Evolutionary conservation across 2,797 vertebrate genomes (phyloP), one percentile per base, ranked within the genome.

Genomic region (Tenualosa thibaudeaui): DNA sequence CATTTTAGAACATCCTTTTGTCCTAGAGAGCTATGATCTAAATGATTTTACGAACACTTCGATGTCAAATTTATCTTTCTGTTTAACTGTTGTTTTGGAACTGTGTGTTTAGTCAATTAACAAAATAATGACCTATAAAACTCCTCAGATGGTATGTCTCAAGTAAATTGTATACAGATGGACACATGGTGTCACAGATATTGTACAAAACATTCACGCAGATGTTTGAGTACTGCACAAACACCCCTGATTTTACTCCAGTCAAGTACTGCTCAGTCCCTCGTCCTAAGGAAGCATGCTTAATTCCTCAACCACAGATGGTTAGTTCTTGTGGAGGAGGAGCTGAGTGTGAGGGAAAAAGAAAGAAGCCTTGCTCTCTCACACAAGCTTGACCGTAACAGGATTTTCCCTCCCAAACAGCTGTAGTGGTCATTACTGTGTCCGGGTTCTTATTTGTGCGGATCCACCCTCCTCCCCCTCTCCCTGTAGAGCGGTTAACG

Each of bases 301-400:
- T 88, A 87, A 88, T 89, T 88, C 85, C 82, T 84, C 81, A 84
- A 82, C 81, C 88, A 88, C 87, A 88, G 87, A 87, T 87, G 88
- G 87, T 82, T 75, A 54, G 49, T 26, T 81, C 19, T 62, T 86
- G 86, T 84, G 86, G 71, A 75, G 75, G 81, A 49, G 85, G 5
- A n/a, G 75, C 43, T 43, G 62, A 40, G n/a, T 56, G 60, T 46
- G 46, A 82, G 71, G 71, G 71, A 22, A 43, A 46, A 40, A 43
- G 37, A 78, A 43, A 13, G 37, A 78, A 17, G 17, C 5, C 71
- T 53, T 17, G 82, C 46, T 71, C 71, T 78, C 84, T 88, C 85
- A 85, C 81, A 82, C 84, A 89, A 88, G 84, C 84, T 84, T 85
- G 40, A 84, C 58, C 83, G 81, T 58, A 56, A 71, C 82, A 81